These are phyloP conservation scores for Halictus rubicundus DNA, from an alignment of 1,140 invertebrate species.

Conservation along the genomic window DNA sequence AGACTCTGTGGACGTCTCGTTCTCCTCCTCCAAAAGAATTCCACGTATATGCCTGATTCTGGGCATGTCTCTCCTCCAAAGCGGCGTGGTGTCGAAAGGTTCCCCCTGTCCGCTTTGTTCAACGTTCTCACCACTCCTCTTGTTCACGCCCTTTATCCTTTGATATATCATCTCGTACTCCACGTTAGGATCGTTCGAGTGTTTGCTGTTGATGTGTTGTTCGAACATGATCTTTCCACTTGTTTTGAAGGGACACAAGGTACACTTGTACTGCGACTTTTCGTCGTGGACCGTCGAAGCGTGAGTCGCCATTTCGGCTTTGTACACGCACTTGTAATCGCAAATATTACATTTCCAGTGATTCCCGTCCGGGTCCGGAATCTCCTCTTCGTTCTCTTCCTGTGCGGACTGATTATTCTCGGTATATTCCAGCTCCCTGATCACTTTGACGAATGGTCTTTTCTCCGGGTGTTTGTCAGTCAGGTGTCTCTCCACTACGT, in stretches of 20 bases:
- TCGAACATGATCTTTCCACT: constrained; percentile 81
- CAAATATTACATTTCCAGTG: constrained; percentile 88
- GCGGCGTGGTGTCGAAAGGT: constrained; percentile 82
- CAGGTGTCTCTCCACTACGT: constrained; percentile 85
- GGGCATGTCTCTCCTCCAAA: constrained; percentile 82
- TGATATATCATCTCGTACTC: constrained; percentile 70
- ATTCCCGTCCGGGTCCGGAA: constrained; percentile 76
- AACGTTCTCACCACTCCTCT: constrained; percentile 47
- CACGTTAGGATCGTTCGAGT: constrained; percentile 73
- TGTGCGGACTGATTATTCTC: constrained; percentile 64
- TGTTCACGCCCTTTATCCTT: constrained; percentile 72
- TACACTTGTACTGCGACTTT: constrained; percentile 85
- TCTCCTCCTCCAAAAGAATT: constrained; percentile 68
- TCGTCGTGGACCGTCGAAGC: constrained; percentile 82
- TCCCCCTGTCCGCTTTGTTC: constrained; percentile 69
- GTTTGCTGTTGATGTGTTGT: constrained; percentile 82
- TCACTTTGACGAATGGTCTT: constrained; percentile 80
- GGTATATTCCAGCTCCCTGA: constrained; percentile 81
- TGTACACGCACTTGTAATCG: constrained; percentile 82
- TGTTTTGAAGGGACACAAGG: constrained; percentile 82
- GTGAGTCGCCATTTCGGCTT: constrained; percentile 83
- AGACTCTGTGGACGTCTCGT: constrained; percentile 37
- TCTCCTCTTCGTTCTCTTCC: constrained; percentile 61
- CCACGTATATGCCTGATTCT: constrained; percentile 82
- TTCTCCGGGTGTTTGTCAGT: constrained; percentile 83